Evolutionary conservation across 1,140 invertebrate species (phyloP), one percentile per base, ranked within the genome.

Genomic region (Lordiphosa mommai): DNA sequence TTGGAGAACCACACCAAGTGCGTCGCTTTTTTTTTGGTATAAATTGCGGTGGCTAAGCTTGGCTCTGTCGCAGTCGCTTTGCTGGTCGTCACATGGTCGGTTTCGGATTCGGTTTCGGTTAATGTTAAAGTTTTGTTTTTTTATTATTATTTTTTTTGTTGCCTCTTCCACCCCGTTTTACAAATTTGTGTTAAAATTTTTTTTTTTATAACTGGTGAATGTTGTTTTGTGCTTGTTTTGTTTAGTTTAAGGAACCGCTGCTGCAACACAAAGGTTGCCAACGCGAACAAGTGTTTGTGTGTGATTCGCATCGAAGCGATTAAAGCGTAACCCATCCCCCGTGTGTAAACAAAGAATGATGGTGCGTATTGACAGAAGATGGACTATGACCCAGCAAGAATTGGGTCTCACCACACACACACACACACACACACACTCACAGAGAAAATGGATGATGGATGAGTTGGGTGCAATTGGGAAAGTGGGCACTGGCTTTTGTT

Each of bases 61-160:
- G 29, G 56, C 64, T 43, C 56, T 50, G 50, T 17, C 67, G 65
- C 65, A 68, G 64, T 68, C 56, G 48, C 27, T 32, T 33, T 17
- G 48, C 33, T 50, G 64, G 41, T 59, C 41, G 64, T 52, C 64
- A 29, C 8, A 9, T 43, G 65, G 23, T 68, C 64, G 65, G 65
- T 44, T 56, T 60, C 29, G 34, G 41, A 7, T 8, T 33, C 14
- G 12, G 7, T 50, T 49, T 50, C 36, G 33, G 27, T 10, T 40
- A 40, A 36, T 23, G 17, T 20, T 4, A 20, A 4, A 20, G 17
- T 32, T 27, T 55, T 55, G 9, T 56, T 16, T 59, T 32, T 50
- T 14, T 16, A 3, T 12, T 23, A 41, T 14, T 16, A 3, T 12
- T 23, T n/a, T 13, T 9, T 10, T 12, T 20, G 29, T 14, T 27